Conservation (phyloP, 2,113 vertebrate species). For the Grallaria varia region DNA sequence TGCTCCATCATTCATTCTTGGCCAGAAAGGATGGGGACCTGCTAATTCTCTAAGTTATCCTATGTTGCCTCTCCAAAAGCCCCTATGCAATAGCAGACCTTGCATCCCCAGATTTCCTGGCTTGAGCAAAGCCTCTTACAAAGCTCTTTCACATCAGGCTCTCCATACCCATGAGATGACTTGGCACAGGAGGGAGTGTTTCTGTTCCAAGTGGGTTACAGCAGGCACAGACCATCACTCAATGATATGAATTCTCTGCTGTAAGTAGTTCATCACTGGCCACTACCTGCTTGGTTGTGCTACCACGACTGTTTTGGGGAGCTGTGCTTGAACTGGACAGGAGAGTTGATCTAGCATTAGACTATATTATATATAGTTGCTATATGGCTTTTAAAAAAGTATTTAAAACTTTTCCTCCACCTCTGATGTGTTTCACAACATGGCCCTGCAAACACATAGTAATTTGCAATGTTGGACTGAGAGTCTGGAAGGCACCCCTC, state of each 20-base stretch:
- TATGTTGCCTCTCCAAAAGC: not conserved
- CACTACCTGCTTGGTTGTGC: not conserved
- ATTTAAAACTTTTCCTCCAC: not conserved
- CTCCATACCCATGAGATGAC: not conserved
- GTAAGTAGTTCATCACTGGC: not conserved
- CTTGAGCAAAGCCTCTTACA: not conserved
- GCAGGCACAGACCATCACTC: not conserved
- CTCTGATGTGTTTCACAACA: not conserved
- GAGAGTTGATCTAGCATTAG: not conserved
- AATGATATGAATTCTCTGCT: not conserved
- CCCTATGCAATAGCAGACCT: not conserved
- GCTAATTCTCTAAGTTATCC: not conserved
- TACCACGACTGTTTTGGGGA: not conserved
- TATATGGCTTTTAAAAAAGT: not conserved
- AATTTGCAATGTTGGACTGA: not conserved
- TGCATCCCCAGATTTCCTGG: not conserved
- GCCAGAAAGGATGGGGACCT: not conserved
- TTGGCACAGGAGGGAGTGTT: not conserved
- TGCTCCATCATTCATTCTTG: not conserved
- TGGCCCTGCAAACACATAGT: not conserved
- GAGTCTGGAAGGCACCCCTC: not conserved
- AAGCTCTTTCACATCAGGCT: not conserved
- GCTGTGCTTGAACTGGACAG: not conserved
- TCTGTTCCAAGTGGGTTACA: slow-evolving; percentile 38
- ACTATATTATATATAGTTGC: not conserved